Base-by-base conservation (phyloP, 1,140 invertebrate genomes). In the Eueides isabella region DNA sequence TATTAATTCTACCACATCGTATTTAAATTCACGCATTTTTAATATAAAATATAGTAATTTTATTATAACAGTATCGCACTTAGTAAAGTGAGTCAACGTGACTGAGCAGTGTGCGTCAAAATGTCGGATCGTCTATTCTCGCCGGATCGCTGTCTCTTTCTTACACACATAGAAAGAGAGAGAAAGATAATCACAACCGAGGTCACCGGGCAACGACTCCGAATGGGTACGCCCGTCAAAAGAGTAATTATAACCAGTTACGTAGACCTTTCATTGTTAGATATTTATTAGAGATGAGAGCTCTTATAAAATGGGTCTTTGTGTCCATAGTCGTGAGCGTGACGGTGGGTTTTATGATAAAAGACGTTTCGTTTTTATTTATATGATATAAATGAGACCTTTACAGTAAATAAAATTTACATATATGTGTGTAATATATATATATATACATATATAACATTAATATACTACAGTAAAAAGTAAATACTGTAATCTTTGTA, bases 21-120 rank as follows among this genome's bases (percentile, higher is more conserved):
- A 93, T 80, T 88, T 91, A 81, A 92, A 93, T 61, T 86, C 84
- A 72, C 77, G 75, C 82, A 84, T 82, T 67, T 62, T 71, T 41
- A 33, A 0, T 30, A 12, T 73, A 44, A 71, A 76, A 75, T 68
- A 75, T 74, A 55, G 29, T 82, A 78, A 9, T 19, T 19, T 79
- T 79, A 85, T 75, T 77, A 26, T 12, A 72, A 35, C 16, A 48
- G 2, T 67, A 1, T 23, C 61, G 2, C 19, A 55, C 23, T 23
- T 26, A 9, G 19, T 26, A 55, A 26, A 55, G 48, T 12, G 26
- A 55, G 48, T 55, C 48, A 55, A 80, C 84, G 85, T 87, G 83
- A 89, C 83, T 86, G 81, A 38, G 38, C 72, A 68, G 19, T 55
- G 48, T 14, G 80, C 79, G 78, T 79, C 79, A 83, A 79, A 81